Evolutionary conservation across 2,113 vertebrate species (phyloP), one percentile per base, ranked within the genome.

Genomic region (Telmatochromis sp.): DNA sequence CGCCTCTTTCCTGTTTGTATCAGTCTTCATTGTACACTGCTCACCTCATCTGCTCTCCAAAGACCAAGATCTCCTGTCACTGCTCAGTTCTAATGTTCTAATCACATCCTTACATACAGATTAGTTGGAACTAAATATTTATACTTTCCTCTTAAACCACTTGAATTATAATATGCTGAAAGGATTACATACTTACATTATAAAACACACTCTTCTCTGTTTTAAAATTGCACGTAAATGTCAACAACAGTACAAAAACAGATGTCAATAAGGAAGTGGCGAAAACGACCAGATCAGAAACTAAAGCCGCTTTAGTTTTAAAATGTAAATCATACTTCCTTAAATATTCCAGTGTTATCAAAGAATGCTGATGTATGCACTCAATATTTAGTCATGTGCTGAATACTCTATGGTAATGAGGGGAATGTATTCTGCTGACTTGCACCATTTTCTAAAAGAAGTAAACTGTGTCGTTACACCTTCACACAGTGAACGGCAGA

Each of bases 261-360:
- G 6, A 81, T 8, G 5, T 17, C 10, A 40, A 75, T 15, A 57
- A 86, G 91, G 91, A 87, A 90, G 87, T 90, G 73, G 88, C 54
- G 5, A n/a, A 53, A 60, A 80, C 1, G 35, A 87, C 9, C 37
- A 90, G 51, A 50, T 86, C 17, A 57, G 15, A 82, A 82, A 15
- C 13, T 50, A 35, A 21, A 28, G 42, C 23, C 31, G 9, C 10
- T 53, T 82, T 35, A 31, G 5, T 78, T 63, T 12, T 37, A 26
- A 51, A 78, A 78, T 78, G 13, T 33, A 15, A 4, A 21, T 21
- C 9, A 14, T 42, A 14, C 23, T 86, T 57, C 58, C 81, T 82
- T 17, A 82, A 63, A 60, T 54, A 54, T 28, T 31, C 47, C 14
- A 14, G 4, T 9, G 10, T 51, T 42, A 53, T 85, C 9, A 31